Base-by-base conservation (phyloP, 2,113 vertebrate genomes). In the Aythya baeri region DNA sequence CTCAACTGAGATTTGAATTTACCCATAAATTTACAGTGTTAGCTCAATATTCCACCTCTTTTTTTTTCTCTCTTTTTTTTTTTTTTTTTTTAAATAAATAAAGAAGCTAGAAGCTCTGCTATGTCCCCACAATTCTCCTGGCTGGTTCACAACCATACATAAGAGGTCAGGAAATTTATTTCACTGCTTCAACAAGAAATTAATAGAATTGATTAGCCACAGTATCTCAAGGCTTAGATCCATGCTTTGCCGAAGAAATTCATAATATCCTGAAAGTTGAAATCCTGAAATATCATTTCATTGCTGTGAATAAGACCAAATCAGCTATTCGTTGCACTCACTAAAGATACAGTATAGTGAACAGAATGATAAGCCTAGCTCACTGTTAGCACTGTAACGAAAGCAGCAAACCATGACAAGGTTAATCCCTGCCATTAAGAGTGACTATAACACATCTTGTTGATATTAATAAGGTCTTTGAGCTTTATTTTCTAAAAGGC, bases 391-490 rank as follows among this genome's bases (percentile, higher is more conserved):
- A 72, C 83, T 92, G 89, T 59, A 94, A 96, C 14, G 77, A 97
- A 96, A 97, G 93, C 77, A 91, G 90, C 85, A 95, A 89, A 95
- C 91, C 96, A 96, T 97, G 96, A 95, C 94, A 94, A 94, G 93
- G 92, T 96, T 97, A 97, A 97, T 97, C 97, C 93, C 65, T 96
- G 94, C 92, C 94, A 96, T 96, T 97, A 96, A 93, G 77, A 96
- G 89, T 75, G 75, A 89, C 89, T 96, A 36, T 96, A 89, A 94
- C 92, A 96, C 83, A 96, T 83, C 96, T 97, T 96, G 93, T 96
- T 97, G 92, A 88, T 94, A 94, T 96, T 97, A 97, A 97, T 97
- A 95, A 91, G 82, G 86, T 92, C 83, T 95, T 81, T 95, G 92
- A 94, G 94, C 86, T 95, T 96, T 94, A 90, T 93, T 96, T 94